Percentiles rank a stretch among this genome's conserved stretches.
Conservation (phyloP, 1,140 invertebrate genomes). For the Neomicropteryx cornuta region DNA sequence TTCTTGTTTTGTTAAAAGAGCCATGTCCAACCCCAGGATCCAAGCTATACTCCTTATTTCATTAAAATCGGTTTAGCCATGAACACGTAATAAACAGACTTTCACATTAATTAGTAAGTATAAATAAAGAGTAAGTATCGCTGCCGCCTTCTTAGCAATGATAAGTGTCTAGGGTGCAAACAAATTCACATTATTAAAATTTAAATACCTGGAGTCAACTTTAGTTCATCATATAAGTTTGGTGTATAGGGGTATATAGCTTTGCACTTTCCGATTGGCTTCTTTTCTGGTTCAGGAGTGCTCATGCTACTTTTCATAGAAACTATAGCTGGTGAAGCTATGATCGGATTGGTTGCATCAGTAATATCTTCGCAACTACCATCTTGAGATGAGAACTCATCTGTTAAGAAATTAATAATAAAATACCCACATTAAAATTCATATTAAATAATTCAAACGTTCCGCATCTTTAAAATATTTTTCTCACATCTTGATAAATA, state of each 20-base stretch:
- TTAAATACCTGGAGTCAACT: conserved; percentile 63
- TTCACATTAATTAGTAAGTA: too few species aligned
- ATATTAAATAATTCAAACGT: conserved; percentile 7
- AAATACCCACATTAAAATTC: too few species aligned
- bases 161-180: too few species aligned
- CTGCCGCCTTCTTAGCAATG: too few species aligned
- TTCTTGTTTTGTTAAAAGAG: too few species aligned
- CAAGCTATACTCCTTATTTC: too few species aligned
- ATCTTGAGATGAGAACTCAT: conserved; percentile 66
- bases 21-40: too few species aligned
- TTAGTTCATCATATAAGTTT: conserved; percentile 80
- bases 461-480: conserved; percentile 1
- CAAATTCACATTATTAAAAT: too few species aligned
- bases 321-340: conserved; percentile 27
- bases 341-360: conserved; percentile 20
- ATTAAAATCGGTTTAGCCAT: too few species aligned
- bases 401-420: conserved; percentile 33
- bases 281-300: conserved; percentile 18
- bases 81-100: too few species aligned
- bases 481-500: too few species aligned
- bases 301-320: conserved; percentile 33
- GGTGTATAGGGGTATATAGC: conserved; percentile 83
- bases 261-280: conserved; percentile 54
- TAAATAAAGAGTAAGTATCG: too few species aligned
- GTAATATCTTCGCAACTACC: conserved; percentile 43